phyloP scores from a whole-genome alignment of 2,113 vertebrate genomes.

The Psephotus haematonotus region DNA sequence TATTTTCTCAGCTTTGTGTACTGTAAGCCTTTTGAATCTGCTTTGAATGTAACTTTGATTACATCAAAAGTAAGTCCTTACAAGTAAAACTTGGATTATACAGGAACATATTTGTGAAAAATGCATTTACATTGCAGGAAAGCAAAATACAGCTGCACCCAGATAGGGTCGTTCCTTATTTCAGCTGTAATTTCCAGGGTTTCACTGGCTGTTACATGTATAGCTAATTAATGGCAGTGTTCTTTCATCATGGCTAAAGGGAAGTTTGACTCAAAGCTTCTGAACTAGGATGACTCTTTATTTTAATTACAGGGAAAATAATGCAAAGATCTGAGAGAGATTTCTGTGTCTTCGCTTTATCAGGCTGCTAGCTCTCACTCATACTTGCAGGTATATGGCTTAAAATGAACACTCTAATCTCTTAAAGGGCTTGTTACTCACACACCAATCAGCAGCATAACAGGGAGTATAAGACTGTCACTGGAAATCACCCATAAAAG shows the following conservation, averaged over 20 bases:
- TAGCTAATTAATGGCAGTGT: not conserved
- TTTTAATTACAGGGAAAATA: slow-evolving; percentile 9
- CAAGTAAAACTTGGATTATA: slow-evolving; percentile 6
- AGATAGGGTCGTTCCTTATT: not conserved
- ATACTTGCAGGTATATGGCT: not conserved
- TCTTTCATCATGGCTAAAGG: not conserved
- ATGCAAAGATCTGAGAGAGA: not conserved
- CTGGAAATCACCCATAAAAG: not conserved
- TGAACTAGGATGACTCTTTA: not conserved
- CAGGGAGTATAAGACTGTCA: not conserved
- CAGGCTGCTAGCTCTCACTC: not conserved
- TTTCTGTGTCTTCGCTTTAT: not conserved
- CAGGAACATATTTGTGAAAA: slow-evolving; percentile 17
- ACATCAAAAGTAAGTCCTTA: slow-evolving; percentile 15
- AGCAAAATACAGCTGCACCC: slow-evolving; percentile 7
- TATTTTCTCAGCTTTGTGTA: slow-evolving; percentile 5
- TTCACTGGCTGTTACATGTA: not conserved
- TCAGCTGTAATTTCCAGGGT: not conserved
- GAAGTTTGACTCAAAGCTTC: slow-evolving; percentile 5
- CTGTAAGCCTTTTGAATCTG: not conserved
- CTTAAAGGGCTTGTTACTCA: not conserved
- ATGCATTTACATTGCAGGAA: not conserved
- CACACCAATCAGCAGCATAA: not conserved
- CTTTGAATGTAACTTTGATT: slow-evolving; percentile 51
- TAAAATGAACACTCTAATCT: not conserved